Conservation (phyloP, 2,888 invertebrate genomes). For the Caenorhabditis plicata region DNA sequence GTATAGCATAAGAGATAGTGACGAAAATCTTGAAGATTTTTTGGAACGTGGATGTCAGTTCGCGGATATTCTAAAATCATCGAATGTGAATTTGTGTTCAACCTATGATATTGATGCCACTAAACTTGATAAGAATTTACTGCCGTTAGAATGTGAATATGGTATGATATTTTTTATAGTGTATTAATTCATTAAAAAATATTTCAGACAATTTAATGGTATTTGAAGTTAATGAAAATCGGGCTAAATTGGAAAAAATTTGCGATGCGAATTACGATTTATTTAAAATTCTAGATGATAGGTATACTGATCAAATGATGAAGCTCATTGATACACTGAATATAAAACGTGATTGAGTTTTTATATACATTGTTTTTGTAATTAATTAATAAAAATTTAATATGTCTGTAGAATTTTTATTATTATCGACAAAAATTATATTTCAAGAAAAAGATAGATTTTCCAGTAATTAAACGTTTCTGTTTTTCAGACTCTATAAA, state of each 20-base stretch:
- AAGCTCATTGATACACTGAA: not conserved
- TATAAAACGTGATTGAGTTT: not conserved
- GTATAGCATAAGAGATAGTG: not conserved
- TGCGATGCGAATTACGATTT: conserved; percentile 11
- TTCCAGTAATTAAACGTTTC: too few species aligned
- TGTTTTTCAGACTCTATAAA: too few species aligned
- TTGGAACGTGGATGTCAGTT: not conserved
- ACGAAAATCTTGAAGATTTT: not conserved
- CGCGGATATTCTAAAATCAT: not conserved
- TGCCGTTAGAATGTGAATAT: conserved; percentile 13
- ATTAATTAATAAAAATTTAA: too few species aligned
- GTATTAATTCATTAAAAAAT: not conserved
- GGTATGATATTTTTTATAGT: conserved; percentile 1
- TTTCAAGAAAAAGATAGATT: too few species aligned
- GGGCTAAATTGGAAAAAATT: conserved; percentile 3
- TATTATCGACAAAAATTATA: too few species aligned
- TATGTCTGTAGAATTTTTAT: too few species aligned
- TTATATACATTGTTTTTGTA: too few species aligned
- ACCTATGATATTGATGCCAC: conserved; percentile 12
- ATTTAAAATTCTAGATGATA: not conserved
- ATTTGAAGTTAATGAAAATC: conserved; percentile 11
- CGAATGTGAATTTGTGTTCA: conserved; percentile 9
- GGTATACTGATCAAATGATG: not conserved
- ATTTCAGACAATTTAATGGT: conserved; percentile 26
- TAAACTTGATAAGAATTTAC: conserved; percentile 5